Conservation (phyloP, 2,113 vertebrate species). For the Psophia crepitans region DNA sequence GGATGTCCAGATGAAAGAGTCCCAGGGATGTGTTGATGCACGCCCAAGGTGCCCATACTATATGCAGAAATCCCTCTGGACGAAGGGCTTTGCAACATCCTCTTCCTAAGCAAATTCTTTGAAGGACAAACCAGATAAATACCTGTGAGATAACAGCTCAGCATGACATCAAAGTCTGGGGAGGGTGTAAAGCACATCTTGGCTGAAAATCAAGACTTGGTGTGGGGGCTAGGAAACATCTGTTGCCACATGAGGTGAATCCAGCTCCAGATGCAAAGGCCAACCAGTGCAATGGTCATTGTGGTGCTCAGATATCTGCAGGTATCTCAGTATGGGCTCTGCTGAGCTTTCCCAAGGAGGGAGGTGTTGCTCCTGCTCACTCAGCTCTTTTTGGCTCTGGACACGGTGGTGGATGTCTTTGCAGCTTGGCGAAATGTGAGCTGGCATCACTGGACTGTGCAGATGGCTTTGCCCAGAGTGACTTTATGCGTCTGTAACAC, state of each 20-base stretch:
- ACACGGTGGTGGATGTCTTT: not conserved
- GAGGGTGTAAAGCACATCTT: not conserved
- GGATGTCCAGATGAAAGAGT: not conserved
- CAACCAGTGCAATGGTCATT: not conserved
- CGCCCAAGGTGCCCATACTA: not conserved
- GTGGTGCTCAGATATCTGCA: not conserved
- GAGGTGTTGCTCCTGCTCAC: not conserved
- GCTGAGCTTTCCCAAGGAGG: not conserved
- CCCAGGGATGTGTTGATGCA: not conserved
- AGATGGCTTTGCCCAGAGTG: not conserved
- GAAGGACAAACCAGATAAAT: not conserved
- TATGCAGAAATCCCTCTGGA: not conserved
- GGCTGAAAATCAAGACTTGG: not conserved
- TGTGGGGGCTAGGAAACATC: not conserved
- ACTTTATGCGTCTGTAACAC: not conserved
- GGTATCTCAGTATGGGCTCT: not conserved
- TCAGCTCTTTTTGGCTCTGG: not conserved
- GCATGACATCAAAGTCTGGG: not conserved
- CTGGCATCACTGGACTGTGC: not conserved
- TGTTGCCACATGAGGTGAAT: not conserved
- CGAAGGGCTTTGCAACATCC: not conserved
- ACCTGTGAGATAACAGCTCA: not conserved
- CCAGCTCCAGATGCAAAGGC: not conserved
- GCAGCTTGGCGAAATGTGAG: not conserved
- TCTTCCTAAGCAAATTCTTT: not conserved